Base-by-base conservation (phyloP, 2,888 invertebrate species). In the Gisinianus flammeolus region DNA sequence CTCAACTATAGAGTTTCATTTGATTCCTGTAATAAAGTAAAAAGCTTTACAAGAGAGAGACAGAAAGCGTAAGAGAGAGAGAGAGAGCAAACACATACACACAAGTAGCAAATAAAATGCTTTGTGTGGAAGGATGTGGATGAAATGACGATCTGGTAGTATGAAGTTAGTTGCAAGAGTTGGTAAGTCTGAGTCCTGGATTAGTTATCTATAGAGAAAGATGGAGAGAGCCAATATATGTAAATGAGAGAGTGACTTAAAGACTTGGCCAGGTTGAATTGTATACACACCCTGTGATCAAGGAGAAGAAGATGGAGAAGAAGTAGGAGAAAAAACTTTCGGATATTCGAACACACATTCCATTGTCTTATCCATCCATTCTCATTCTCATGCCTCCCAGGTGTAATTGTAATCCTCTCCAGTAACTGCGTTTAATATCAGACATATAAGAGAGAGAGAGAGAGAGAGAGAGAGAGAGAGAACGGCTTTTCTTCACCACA, bases 351-450 rank as follows among this genome's bases (percentile, higher is more conserved):
- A 31, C 72, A 58, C 30, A 58, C 72, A 72, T 72, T 72, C 72
- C 72, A 72, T 72, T 72, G 72, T 72, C 72, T 72, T 72, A 72
- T 72, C 72, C 72, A 72, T 72, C 72, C 72, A 72, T 72, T 71
- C 71, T 71, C 71, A 71, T 71, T 72, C 72, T 72, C 31, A 58
- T 72, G 72, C 72, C 72, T 72, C 72, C 72, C 72, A 72, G 72
- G 58, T 72, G 72, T 72, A 72, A 72, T 72, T 72, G 58, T 72
- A 58, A 56, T 58, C 72, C 72, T 72, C 72, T 72, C 58, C 72
- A 72, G 72, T 72, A 72, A 72, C 72, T 72, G 31, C 31, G 62
- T 72, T 72, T 72, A 72, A 72, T 72, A 72, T 72, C 72, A 72
- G 56, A 58, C 58, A 30, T 44, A 72, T 72, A 72, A 12, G 69